Conservation (phyloP, 2,888 invertebrate species). For the Galeruca laticollis region DNA sequence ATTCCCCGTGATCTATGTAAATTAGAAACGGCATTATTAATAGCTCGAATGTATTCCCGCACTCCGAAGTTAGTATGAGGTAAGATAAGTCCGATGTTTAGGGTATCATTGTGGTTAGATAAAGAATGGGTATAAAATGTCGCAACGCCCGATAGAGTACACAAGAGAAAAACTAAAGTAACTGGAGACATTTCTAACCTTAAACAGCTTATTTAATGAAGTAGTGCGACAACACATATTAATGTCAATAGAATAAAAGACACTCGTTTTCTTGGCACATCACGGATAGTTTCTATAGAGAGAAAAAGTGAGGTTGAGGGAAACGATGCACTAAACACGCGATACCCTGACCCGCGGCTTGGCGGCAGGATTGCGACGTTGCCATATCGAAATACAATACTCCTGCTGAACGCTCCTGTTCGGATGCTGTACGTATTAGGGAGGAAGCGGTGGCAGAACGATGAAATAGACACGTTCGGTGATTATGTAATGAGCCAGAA, state of each 20-base stretch:
- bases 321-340: conserved; percentile 34
- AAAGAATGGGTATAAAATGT: conserved; percentile 54
- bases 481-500: conserved; percentile 28
- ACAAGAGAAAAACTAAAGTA: conserved; percentile 52
- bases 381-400: conserved; percentile 14
- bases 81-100: conserved; percentile 73
- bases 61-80: conserved; percentile 75
- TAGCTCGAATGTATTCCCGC: conserved; percentile 76
- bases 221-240: conserved; percentile 36
- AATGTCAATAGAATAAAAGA: conserved; percentile 17
- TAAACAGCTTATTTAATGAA: conserved; percentile 7
- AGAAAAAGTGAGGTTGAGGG: conserved; percentile 35
- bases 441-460: neutral
- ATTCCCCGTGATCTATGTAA: conserved; percentile 72
- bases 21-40: conserved; percentile 73
- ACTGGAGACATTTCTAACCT: conserved; percentile 48
- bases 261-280: conserved; percentile 36
- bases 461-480: conserved; percentile 13
- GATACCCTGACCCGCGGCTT: conserved; percentile 32
- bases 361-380: conserved; percentile 34
- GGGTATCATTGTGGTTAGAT: conserved; percentile 52
- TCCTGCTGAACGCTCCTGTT: conserved; percentile 17
- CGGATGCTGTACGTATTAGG: conserved; percentile 4
- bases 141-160: conserved; percentile 48
- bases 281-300: conserved; percentile 14